Percentiles rank a stretch among this genome's conserved stretches.
Conservation (phyloP, 2,113 vertebrate genomes). For the Ranitomeya variabilis region DNA sequence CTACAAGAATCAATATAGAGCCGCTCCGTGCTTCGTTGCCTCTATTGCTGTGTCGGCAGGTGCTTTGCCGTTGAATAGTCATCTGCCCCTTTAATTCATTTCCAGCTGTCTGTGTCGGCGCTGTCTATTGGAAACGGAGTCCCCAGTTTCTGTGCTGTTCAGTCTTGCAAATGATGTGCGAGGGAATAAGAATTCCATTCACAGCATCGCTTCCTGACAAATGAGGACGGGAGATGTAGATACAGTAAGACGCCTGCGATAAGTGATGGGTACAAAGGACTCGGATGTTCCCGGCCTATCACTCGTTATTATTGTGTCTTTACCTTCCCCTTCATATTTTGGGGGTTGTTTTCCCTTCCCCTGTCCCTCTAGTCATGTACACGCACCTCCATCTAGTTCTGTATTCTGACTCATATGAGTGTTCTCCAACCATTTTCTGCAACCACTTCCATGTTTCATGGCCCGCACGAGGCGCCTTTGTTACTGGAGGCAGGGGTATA, state of each 20-base stretch:
- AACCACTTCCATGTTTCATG: not conserved
- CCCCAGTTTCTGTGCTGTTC: not conserved
- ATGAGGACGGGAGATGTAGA: not conserved
- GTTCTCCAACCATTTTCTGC: not conserved
- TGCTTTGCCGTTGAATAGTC: constrained; percentile 1
- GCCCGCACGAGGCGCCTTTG: not conserved
- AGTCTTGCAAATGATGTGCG: not conserved
- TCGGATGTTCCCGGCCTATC: not conserved
- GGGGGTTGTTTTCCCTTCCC: not conserved
- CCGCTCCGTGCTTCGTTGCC: not conserved
- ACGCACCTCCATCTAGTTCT: not conserved
- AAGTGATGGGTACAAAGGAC: not conserved
- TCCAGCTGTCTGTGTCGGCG: not conserved
- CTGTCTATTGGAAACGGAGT: not conserved
- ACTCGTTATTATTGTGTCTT: not conserved
- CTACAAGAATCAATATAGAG: not conserved
- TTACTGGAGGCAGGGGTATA: constrained; percentile 28
- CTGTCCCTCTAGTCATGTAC: not conserved
- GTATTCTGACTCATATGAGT: not conserved
- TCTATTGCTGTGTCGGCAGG: not conserved
- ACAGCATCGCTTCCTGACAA: not conserved
- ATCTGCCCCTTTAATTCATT: constrained; percentile 12
- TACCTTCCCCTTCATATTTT: not conserved
- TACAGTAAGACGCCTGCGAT: not conserved
- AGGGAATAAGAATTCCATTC: not conserved